Evolutionary conservation across 2,888 invertebrate genomes (phyloP), one percentile per base, ranked within the genome.

Genomic region (Meganola albula): DNA sequence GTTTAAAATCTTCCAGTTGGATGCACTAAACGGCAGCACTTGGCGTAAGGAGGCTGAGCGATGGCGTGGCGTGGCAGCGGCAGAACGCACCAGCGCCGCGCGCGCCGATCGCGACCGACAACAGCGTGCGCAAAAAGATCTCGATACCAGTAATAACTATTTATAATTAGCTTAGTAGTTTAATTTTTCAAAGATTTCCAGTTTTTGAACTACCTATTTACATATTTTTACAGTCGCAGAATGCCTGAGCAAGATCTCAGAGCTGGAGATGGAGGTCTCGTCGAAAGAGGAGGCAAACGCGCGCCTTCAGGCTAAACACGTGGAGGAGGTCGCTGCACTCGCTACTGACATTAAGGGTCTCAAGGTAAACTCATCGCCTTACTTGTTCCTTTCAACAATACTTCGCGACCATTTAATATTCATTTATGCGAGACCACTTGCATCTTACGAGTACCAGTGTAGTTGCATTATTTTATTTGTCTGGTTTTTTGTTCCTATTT

Each of bases 231-330:
- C 62, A 90, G 90, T 88, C 65, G 87, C 88, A 64, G 84, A 87
- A 71, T 89, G 86, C 72, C 65, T 89, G 66, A 75, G 76, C 73
- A 85, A 85, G 75, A 87, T 87, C 63, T 79, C 85, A 50, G 88
- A 88, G 66, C 79, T 88, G 54, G 88, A 89, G 64, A 76, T 77
- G 53, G 88, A 89, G 58, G 74, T 88, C 48, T 72, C 84, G 26
- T 74, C 84, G 27, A 87, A 83, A 48, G 88, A 88, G 49, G 80
- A 88, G 52, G 77, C 63, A 32, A 86, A 85, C 50, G 74, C 83
- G 36, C 83, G 85, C 47, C 77, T 87, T 26, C 80, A 85, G 41
- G 83, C 84, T 46, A 65, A 64, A 35, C 87, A 76, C 54, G 73
- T 71, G 52, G 87, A 74, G 55, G 79, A 85, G 55, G 77, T 83